Evolutionary conservation across 2,113 vertebrate species (phyloP).

Genomic region (Empidonax traillii): DNA sequence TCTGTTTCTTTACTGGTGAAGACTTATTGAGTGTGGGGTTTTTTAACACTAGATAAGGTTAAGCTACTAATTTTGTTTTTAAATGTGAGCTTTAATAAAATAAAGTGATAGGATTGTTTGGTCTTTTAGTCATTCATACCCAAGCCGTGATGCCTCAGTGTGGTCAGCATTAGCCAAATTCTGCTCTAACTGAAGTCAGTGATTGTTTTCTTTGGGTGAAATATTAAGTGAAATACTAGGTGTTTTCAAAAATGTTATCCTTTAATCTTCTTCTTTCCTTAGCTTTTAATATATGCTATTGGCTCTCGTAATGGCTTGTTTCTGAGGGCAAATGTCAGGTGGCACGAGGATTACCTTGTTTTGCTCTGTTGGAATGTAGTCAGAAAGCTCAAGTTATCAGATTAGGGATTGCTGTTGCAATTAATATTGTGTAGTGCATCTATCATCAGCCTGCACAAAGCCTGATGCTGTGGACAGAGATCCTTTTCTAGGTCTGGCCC

Average conservation of each 20-base stretch:
- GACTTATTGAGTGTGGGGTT: not conserved
- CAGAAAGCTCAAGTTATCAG: conserved; percentile 13
- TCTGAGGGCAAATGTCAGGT: conserved; percentile 23
- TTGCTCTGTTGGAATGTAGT: conserved; percentile 38
- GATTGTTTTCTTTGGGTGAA: not conserved
- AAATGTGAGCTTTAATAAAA: not conserved
- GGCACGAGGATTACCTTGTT: conserved; percentile 23
- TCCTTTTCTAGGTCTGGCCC: not conserved
- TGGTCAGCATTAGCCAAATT: not conserved
- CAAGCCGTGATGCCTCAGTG: not conserved
- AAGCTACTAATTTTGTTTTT: not conserved
- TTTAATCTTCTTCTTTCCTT: conserved; percentile 25
- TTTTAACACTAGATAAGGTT: not conserved
- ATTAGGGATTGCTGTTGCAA: not conserved
- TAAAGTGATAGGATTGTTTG: not conserved
- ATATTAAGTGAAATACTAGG: not conserved
- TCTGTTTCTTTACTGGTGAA: not conserved
- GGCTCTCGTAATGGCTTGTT: not conserved
- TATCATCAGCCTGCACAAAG: not conserved
- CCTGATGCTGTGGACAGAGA: not conserved
- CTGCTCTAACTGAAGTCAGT: not conserved
- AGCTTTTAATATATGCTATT: not conserved
- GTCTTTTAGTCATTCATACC: not conserved
- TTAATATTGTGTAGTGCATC: conserved; percentile 41
- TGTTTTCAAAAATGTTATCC: not conserved